Conservation (phyloP, 2,113 vertebrate species). For the Fulmarus glacialis region DNA sequence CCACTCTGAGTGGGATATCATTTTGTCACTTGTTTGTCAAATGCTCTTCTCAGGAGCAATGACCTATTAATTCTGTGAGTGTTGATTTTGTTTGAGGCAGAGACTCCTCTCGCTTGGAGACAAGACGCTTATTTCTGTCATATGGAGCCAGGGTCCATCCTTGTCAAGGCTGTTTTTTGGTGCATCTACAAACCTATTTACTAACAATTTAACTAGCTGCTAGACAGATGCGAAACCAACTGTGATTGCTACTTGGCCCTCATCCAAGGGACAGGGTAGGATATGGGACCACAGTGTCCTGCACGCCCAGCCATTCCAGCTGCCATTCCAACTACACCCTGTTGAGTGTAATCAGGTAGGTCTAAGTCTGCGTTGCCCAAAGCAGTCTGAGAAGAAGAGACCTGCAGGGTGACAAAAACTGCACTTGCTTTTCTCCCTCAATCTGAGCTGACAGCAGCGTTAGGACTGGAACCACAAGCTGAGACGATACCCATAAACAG, state of each 20-base stretch:
- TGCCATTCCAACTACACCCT: no score
- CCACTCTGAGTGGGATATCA: not conserved
- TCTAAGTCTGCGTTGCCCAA: not conserved
- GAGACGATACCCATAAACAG: not conserved
- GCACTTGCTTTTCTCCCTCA: not conserved
- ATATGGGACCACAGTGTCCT: not conserved
- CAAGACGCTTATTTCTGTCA: not conserved
- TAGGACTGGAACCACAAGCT: not conserved
- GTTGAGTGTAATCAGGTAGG: not conserved
- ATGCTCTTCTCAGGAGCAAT: not conserved
- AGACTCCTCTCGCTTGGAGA: not conserved
- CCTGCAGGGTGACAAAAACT: not conserved
- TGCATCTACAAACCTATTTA: not conserved
- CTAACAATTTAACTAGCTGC: not conserved
- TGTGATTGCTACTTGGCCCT: not conserved
- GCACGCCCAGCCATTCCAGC: fast-evolving
- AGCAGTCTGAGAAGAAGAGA: not conserved
- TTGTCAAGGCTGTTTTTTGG: not conserved
- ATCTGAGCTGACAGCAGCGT: not conserved
- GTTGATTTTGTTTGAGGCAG: not conserved
- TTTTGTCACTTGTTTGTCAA: conserved; percentile 13
- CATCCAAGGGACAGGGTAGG: not conserved
- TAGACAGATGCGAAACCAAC: not conserved
- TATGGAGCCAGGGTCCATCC: not conserved
- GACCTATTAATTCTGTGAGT: not conserved